These are phyloP conservation scores for Pelodiscus sinensis DNA, from an alignment of 2,113 vertebrate species.

Conservation along the genomic window DNA sequence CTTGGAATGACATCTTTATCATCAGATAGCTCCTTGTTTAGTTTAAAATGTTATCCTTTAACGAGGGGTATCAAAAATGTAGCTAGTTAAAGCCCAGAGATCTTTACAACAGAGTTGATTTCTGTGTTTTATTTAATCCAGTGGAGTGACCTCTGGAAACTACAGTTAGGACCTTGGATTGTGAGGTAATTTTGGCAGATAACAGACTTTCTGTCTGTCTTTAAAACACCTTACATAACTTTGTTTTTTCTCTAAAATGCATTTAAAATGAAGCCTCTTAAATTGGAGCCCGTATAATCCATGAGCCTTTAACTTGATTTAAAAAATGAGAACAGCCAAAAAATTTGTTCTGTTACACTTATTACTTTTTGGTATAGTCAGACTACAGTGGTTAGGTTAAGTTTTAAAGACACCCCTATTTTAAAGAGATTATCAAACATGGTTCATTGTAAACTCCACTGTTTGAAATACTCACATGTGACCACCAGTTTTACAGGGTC, in stretches of 20 bases:
- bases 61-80: neutral
- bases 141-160: neutral
- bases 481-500: neutral
- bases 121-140: rapidly evolving
- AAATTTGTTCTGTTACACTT: neutral
- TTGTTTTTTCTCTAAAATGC: neutral
- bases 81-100: neutral
- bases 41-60: neutral
- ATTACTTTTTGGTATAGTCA: rapidly evolving
- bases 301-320: rapidly evolving
- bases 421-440: neutral
- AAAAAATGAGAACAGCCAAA: rapidly evolving
- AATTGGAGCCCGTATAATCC: neutral
- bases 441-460: neutral
- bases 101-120: neutral
- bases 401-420: rapidly evolving
- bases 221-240: rapidly evolving
- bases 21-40: neutral
- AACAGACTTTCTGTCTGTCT: rapidly evolving
- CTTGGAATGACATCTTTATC: rapidly evolving
- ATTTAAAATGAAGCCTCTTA: neutral
- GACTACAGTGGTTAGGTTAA: rapidly evolving
- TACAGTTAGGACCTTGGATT: neutral
- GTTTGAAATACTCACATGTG: neutral
- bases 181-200: neutral